Evolutionary conservation across 2,113 vertebrate genomes (phyloP).

Genomic region (Malaclemys terrapin): DNA sequence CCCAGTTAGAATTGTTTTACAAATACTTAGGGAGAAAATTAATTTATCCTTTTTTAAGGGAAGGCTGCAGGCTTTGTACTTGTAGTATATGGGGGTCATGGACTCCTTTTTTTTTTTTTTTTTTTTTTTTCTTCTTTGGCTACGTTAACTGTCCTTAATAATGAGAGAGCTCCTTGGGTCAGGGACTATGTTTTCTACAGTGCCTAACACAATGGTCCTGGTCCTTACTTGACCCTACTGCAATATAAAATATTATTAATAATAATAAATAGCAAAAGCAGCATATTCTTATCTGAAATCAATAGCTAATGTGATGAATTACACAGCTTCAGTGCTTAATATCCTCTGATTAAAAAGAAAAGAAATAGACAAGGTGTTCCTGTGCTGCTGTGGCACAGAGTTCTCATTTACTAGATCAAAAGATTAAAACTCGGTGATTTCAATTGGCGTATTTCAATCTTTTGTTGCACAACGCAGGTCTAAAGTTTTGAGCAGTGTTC

Average conservation of each 20-base stretch:
- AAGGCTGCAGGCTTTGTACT: neutral
- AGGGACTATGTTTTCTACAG: neutral
- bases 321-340: neutral
- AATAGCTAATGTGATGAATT: neutral
- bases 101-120: neutral
- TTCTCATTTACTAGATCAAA: neutral
- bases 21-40: neutral
- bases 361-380: neutral
- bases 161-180: neutral
- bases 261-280: neutral
- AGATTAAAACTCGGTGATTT: neutral
- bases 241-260: neutral
- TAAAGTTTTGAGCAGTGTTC: constrained; percentile 14
- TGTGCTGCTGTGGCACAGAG: neutral
- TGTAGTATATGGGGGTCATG: neutral
- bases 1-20: neutral
- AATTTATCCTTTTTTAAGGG: neutral
- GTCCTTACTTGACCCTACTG: neutral
- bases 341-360: neutral
- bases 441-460: neutral
- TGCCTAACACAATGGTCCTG: neutral
- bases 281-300: neutral
- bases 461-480: neutral
- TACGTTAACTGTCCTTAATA: neutral
- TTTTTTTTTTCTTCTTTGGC: neutral